Evolutionary conservation across 92 coral and sea anemone genomes (phyloP).

Genomic region (Palythoa grandis): DNA sequence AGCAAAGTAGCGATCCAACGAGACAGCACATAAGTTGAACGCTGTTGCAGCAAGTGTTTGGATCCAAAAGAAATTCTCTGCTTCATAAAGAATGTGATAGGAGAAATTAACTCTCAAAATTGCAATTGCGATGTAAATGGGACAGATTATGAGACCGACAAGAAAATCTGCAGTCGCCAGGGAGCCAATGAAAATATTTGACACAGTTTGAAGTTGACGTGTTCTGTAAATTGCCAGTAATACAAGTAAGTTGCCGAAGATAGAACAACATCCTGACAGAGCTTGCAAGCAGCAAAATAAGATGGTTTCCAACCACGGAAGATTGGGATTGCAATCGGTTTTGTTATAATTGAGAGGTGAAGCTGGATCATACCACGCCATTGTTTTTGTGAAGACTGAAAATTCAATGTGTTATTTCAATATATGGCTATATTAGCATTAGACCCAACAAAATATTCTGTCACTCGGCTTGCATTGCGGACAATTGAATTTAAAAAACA

Average conservation of each 20-base stretch:
- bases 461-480: too few species aligned
- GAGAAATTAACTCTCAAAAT: conserved; percentile 16
- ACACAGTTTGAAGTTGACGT: conserved; percentile 41
- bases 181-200: conserved; percentile 44
- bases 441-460: too few species aligned
- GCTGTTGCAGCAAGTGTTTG: conserved; percentile 2
- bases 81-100: background rate
- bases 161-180: conserved; percentile 54
- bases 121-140: conserved; percentile 50
- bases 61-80: conserved; percentile 15
- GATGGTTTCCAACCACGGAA: conserved; percentile 12
- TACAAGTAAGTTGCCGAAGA: conserved; percentile 49
- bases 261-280: background rate
- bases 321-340: conserved; percentile 6
- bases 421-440: background rate
- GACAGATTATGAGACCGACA: conserved; percentile 44
- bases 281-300: conserved; percentile 20
- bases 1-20: conserved; percentile 4
- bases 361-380: background rate
- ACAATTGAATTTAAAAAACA: too few species aligned
- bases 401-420: background rate
- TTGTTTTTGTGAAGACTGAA: background rate
- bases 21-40: background rate
- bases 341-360: background rate
- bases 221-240: conserved; percentile 46